Base-by-base conservation (phyloP, 2,797 vertebrate species). In the Melopsittacus undulatus region DNA sequence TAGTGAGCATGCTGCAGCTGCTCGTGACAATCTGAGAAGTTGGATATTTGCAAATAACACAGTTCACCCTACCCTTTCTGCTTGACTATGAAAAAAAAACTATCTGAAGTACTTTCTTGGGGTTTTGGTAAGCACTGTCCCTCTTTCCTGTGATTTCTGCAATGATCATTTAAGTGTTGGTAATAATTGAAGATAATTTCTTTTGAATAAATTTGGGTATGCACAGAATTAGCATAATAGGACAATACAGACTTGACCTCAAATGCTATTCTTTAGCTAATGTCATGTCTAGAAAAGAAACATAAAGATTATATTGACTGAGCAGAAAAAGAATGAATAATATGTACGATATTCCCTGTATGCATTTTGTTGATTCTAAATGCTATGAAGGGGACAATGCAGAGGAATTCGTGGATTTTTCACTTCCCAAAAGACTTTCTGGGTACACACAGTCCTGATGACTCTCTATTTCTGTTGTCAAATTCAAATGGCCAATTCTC, bases 1-100 rank as follows among this genome's bases (percentile, higher is more conserved):
- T 96, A 91, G 93, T 96, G 91, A 93, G 92, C 96, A 95, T 88
- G 89, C 94, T 96, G 93, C 88, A 97, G 95, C 90, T 91, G 89
- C 95, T 91, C 10, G 3, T 89, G 92, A 95, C 94, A 87, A 75
- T 92, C 87, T 91, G 77, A 90, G 91, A 95, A 95, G 93, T 91
- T 90, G 81, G 91, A 94, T 95, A 86, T 95, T 96, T 96, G 90
- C 79, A 94, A 96, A 94, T 89, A 95, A 84, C 70, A 57, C 43
- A 79, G 30, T 86, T 92, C 76, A 86, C 40, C 94, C 96, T 92
- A 95, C 69, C 66, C 61, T 95, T 22, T 13, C 93, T 87, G 52
- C 84, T 94, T 94, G 81, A 52, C 76, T 90, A 86, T 92, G 80
- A 92, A 91, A 85, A 83, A 81, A 91, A 89, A 95, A 77, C 61